Conservation (phyloP, 2,888 invertebrate genomes). For the Drosophila paucipuncta region DNA sequence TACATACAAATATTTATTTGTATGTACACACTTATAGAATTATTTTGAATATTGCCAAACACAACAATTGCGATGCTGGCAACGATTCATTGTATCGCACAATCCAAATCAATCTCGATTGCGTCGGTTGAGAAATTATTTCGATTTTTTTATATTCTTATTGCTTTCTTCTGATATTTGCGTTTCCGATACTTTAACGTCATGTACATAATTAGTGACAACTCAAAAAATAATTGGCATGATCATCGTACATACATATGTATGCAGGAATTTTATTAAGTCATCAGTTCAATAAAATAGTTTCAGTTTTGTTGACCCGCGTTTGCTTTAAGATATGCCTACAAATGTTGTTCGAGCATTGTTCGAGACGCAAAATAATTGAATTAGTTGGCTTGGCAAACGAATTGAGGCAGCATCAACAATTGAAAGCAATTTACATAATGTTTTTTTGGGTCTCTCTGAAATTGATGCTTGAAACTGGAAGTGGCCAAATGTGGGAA, state of each 20-base stretch:
- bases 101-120: constrained; percentile 65
- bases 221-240: not conserved
- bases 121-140: constrained; percentile 36
- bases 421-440: constrained; percentile 11
- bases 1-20: not conserved
- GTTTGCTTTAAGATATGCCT: constrained; percentile 19
- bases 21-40: constrained; percentile 23
- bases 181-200: constrained; percentile 13
- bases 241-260: not conserved
- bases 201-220: constrained; percentile 43
- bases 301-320: constrained; percentile 30
- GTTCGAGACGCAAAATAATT: constrained; percentile 32
- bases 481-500: not conserved
- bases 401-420: constrained; percentile 2
- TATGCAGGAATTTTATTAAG: constrained; percentile 19
- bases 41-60: constrained; percentile 48
- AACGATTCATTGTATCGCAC: constrained; percentile 23
- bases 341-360: constrained; percentile 2
- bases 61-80: constrained; percentile 22
- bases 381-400: constrained; percentile 24
- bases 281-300: constrained; percentile 24
- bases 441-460: not conserved
- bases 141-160: constrained; percentile 19
- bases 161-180: constrained; percentile 44
- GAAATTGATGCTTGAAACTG: not conserved